Evolutionary conservation across 1,140 invertebrate species (phyloP).

Genomic region (Drusus annulatus): DNA sequence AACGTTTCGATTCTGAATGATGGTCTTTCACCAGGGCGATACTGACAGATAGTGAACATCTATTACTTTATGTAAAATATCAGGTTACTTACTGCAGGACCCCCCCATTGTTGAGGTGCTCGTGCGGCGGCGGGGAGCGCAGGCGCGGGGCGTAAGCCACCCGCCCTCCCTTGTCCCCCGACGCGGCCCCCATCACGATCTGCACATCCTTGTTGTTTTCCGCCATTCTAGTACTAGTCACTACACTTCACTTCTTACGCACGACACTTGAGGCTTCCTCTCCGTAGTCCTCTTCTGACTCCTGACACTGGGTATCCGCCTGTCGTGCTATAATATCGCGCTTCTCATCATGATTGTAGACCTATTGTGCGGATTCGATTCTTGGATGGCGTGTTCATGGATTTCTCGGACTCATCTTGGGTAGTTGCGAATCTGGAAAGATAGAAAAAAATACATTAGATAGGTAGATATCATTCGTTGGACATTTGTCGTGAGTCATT

Average conservation of each 20-base stretch:
- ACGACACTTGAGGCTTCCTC: no score
- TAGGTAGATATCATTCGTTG: no score
- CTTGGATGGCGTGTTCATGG: not conserved
- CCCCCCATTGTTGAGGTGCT: constrained; percentile 39
- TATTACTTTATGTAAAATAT: no score
- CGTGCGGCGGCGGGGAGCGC: constrained; percentile 17
- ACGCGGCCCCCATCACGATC: constrained; percentile 16
- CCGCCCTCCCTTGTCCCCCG: constrained; percentile 6
- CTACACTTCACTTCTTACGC: not conserved
- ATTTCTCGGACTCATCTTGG: not conserved
- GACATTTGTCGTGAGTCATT: no score
- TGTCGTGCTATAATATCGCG: constrained; percentile 3
- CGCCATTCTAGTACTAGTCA: not conserved
- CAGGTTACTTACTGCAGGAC: constrained; percentile 37
- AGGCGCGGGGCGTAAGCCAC: constrained; percentile 40
- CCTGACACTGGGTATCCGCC: not conserved
- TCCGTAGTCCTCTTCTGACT: no score
- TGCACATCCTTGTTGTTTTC: constrained; percentile 38
- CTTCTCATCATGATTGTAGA: constrained; percentile 2
- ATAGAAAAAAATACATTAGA: not conserved
- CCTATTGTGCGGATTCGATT: not conserved
- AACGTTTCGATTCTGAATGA: no score
- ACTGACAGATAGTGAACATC: no score
- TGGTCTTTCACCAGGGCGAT: no score
- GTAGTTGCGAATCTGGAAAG: not conserved